A percentile compares a stretch with the other conserved stretches of the same genome.
phyloP scores from a whole-genome alignment of 1,140 invertebrate species.

The Sarcophaga peregrina region DNA sequence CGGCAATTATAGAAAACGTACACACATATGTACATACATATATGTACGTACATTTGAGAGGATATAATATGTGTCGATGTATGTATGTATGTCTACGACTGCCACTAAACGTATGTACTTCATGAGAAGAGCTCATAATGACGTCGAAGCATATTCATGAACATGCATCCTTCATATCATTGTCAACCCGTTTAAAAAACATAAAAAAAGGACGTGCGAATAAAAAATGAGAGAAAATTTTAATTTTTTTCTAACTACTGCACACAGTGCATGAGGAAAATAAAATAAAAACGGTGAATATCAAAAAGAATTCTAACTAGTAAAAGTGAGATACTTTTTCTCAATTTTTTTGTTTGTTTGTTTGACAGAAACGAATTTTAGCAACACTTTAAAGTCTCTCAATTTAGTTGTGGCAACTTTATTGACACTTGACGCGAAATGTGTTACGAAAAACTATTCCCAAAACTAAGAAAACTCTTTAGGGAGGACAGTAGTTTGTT shows the following conservation, averaged over 20 bases:
- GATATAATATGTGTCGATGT: not conserved
- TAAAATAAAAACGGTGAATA: no score
- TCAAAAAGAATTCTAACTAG: not conserved
- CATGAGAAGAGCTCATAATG: slow-evolving; percentile 20
- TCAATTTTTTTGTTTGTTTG: not conserved
- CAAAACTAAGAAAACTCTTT: no score
- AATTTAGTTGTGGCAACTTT: not conserved
- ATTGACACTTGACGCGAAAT: not conserved
- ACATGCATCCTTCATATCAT: slow-evolving; percentile 8
- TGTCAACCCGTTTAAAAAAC: not conserved
- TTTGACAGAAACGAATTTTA: not conserved
- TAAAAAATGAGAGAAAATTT: no score
- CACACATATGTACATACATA: not conserved
- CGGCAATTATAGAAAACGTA: not conserved
- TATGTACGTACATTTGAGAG: not conserved
- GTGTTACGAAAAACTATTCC: no score
- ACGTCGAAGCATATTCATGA: not conserved
- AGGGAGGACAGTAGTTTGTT: no score
- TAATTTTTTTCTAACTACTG: no score
- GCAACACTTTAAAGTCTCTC: not conserved
- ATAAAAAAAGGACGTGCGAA: not conserved
- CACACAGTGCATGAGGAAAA: no score
- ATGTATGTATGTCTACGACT: not conserved
- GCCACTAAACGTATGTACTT: not conserved
- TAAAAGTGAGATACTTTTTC: not conserved